Base-by-base conservation (phyloP, 2,113 vertebrate species). In the Rhinogobius similis region DNA sequence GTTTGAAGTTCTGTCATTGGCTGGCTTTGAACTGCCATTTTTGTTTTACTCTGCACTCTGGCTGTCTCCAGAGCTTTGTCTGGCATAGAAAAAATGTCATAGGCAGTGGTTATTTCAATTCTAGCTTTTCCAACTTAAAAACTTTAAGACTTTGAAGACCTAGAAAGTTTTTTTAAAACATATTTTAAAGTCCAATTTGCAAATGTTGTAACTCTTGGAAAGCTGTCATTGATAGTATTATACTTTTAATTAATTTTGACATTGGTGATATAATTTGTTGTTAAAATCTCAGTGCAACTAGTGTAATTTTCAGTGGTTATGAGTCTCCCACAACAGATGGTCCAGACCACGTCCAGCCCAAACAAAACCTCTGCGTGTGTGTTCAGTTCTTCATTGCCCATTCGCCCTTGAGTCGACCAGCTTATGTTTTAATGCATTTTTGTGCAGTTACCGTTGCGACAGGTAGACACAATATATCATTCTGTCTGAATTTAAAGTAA, bases 21-120 rank as follows among this genome's bases (percentile, higher is more conserved):
- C 75, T 70, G 67, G 71, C 89, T 90, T 90, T 90, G 86, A 91
- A 90, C 83, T 87, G 86, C 78, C 83, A 80, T 83, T 88, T 81
- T 76, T 86, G 81, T 86, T 88, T 87, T 81, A 61, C 16, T 61
- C 29, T 61, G 58, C 58, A 82, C 55, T 70, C 78, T 27, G 76
- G 24, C 76, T 63, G 70, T 83, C 82, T 83, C 73, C 65, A 62
- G 72, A 73, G 76, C 73, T 68, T 67, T 73, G 67, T 72, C 72
- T 77, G 72, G 72, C 82, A 72, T 77, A 75, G 84, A 84, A 85
- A 73, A 7, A 5, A 8, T 74, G 80, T 82, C 75, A 48, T 62
- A 88, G 76, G 67, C 78, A 78, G 27, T 61, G 73, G 85, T 73
- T 72, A 46, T 80, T 82, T 82, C 74, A 75, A 46, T 73, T 77